Percentiles rank a stretch among this genome's conserved stretches.
Conservation (phyloP, 2,797 vertebrate species). For the Sebastes hopkinsi region DNA sequence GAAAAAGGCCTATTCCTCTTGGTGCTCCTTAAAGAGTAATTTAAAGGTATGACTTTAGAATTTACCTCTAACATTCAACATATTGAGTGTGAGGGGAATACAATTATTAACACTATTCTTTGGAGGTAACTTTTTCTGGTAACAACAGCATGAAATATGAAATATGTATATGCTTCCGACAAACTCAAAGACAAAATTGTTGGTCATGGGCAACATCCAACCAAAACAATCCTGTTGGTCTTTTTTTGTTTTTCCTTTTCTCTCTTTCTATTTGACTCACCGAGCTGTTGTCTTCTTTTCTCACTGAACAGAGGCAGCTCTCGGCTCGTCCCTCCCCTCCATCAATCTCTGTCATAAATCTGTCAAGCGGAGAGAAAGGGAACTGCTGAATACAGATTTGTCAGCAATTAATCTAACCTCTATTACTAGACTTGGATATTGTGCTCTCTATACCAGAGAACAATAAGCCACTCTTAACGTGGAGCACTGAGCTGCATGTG, state of each 20-base stretch:
- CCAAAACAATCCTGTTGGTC: slow-evolving; percentile 27
- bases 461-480: slow-evolving; percentile 73
- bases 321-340: slow-evolving; percentile 73
- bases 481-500: slow-evolving; percentile 38
- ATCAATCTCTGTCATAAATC: slow-evolving; percentile 87
- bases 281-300: slow-evolving; percentile 63
- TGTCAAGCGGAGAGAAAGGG: slow-evolving; percentile 81
- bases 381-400: slow-evolving; percentile 83
- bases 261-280: slow-evolving; percentile 42
- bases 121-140: neutral
- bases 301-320: slow-evolving; percentile 61
- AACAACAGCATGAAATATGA: neutral
- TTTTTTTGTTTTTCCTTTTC: slow-evolving; percentile 4
- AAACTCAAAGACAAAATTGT: slow-evolving; percentile 18
- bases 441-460: slow-evolving; percentile 68
- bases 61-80: neutral
- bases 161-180: neutral
- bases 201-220: slow-evolving; percentile 4
- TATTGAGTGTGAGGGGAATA: neutral
- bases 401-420: slow-evolving; percentile 87
- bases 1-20: neutral
- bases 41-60: neutral
- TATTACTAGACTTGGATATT: slow-evolving; percentile 81
- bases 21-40: neutral
- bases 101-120: neutral